These are phyloP conservation scores for Pogonus chalceus DNA, from an alignment of 1,140 invertebrate genomes.

Conservation along the genomic window DNA sequence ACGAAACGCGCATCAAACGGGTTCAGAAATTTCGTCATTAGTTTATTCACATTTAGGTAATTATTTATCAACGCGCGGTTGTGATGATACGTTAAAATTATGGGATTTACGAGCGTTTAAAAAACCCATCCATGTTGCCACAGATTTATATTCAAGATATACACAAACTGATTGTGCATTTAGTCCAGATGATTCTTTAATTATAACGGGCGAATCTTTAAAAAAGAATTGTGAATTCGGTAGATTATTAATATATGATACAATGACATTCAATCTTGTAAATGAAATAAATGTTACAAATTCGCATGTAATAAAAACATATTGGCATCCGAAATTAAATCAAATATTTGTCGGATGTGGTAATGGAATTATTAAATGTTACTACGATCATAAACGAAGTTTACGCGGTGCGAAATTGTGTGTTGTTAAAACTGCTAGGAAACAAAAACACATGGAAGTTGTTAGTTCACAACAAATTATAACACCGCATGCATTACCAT, in stretches of 20 bases:
- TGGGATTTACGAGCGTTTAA: constrained; percentile 89
- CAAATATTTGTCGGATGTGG: constrained; percentile 91
- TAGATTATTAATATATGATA: constrained; percentile 71
- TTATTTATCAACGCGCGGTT: constrained; percentile 68
- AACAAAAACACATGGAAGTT: constrained; percentile 73
- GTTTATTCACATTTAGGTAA: constrained; percentile 82
- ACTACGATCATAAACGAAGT: constrained; percentile 80
- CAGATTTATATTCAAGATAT: constrained; percentile 73
- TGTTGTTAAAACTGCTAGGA: constrained; percentile 68
- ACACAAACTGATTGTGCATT: constrained; percentile 88
- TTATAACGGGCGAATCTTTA: constrained; percentile 82
- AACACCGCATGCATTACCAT: constrained; percentile 89
- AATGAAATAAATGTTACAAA: constrained; percentile 64
- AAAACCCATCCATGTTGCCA: constrained; percentile 56
- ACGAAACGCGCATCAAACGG: constrained; percentile 71
- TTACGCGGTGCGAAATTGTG: constrained; percentile 86
- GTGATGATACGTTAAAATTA: constrained; percentile 90
- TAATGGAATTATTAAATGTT: constrained; percentile 83
- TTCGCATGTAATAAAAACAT: constrained; percentile 76
- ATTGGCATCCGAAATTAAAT: constrained; percentile 96
- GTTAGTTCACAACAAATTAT: constrained; percentile 90
- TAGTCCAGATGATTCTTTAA: constrained; percentile 84
- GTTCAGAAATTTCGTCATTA: constrained; percentile 73
- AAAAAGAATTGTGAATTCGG: constrained; percentile 58
- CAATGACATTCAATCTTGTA: constrained; percentile 65